Base-by-base conservation (phyloP, 2,797 vertebrate genomes). In the Microcaecilia unicolor region DNA sequence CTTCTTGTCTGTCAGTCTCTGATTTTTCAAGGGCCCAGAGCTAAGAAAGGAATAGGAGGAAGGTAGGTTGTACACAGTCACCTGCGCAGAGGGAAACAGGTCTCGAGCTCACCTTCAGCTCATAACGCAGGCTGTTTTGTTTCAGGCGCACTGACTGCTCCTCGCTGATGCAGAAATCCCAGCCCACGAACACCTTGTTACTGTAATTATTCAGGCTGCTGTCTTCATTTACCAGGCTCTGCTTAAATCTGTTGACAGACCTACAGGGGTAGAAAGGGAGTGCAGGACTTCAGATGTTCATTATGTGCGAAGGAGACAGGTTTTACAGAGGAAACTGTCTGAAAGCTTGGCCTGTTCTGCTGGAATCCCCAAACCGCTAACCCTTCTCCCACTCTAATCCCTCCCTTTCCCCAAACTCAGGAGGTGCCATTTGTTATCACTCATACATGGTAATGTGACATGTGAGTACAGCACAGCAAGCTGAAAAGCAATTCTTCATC, bases 91-190 rank as follows among this genome's bases (percentile, higher is more conserved):
- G 7, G 7, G 5, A 10, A 4, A 4, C 8, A 12, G 10, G 12
- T n/a, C n/a, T n/a, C 4, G n/a, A 10, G 6, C 75, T 47, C 33
- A 93, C 91, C 91, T 89, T 83, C 22, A 95, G 39, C 34, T 60
- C 76, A n/a, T 84, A 89, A 12, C 57, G 74, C 55, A 93, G 69
- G 54, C 68, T 84, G 41, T 76, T 85, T 36, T 88, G 85, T 50
- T 88, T 91, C 34, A 90, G 72, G 26, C 38, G 70, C 33, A 80
- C 79, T 5, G 79, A 63, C 12, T 13, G 52, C 2, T 70, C 44
- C 41, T 81, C 84, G 15, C 72, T 63, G 31, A 87, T 85, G 43
- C 87, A 76, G 5, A 84, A 88, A 71, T 93, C 78, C 91, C 91
- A 93, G 25, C 81, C 76, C 0, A 81, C 83, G 62, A 93, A 92